Evolutionary conservation across 2,113 vertebrate species (phyloP).

Genomic region (Choloepus hoffmanni): DNA sequence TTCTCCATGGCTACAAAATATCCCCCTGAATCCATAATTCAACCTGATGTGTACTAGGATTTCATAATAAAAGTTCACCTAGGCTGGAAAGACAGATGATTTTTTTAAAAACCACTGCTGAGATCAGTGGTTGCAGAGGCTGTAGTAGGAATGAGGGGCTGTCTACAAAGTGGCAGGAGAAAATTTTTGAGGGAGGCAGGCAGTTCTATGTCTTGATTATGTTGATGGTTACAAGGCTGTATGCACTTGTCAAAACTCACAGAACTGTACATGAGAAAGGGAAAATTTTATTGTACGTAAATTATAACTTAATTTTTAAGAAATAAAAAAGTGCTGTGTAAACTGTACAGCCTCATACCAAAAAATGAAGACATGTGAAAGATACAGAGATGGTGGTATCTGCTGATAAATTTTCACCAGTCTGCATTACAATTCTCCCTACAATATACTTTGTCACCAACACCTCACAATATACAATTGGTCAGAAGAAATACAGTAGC

Average conservation of each 20-base stretch:
- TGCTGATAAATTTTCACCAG: not conserved
- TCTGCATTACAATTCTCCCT: not conserved
- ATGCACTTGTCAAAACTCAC: not conserved
- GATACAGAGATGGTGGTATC: not conserved
- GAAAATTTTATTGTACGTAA: not conserved
- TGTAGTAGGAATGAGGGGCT: accelerated
- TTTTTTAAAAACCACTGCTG: conserved; percentile 24
- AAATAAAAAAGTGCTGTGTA: not conserved
- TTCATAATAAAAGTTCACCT: conserved; percentile 38
- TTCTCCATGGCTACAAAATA: conserved; percentile 41
- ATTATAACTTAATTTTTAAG: conserved; percentile 21
- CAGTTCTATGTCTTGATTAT: not conserved
- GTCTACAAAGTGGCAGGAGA: not conserved
- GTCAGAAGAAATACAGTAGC: not conserved
- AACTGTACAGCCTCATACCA: not conserved
- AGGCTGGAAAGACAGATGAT: not conserved
- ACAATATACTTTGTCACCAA: not conserved
- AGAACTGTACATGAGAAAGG: not conserved
- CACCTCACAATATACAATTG: not conserved
- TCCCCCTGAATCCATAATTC: not conserved
- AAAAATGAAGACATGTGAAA: not conserved
- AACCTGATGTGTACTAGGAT: not conserved
- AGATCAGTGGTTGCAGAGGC: not conserved
- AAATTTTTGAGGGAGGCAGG: not conserved
- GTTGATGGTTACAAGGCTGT: not conserved